Base-by-base conservation (phyloP, 1,140 invertebrate genomes). In the Parapsyche elsis region DNA sequence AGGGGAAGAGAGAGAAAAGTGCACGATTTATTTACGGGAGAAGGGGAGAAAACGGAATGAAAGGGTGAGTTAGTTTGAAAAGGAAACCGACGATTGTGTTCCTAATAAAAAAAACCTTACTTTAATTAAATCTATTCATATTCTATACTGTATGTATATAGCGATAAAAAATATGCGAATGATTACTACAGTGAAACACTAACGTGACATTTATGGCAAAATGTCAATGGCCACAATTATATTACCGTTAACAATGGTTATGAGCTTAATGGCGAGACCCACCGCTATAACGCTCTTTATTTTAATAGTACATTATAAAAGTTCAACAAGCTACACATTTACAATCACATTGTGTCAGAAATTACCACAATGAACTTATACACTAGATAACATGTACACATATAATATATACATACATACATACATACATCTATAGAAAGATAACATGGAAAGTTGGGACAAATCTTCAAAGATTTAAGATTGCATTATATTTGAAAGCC, bases 21-120 rank as follows among this genome's bases (percentile, higher is more conserved):
- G 45, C 24, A 57, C 75, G 59, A 77, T 64, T 44, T 57, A 77
- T 77, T 77, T 45, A 77, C 1, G 46, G 12, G 1, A 46, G 21
- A 24, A 21, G 73, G 21, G 44, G 14, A 46, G 46, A 23, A 21
- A 73, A 16, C 16, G 26, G 49, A 19, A 38, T 23, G 71, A 7
- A 7, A 4, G 30, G 30, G 30, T 7, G 30, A 38, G 30, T 38
- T 7, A 38, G 30, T 38, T 61, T 61, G 46, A 53, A 45, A 76
- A 21, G 75, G 44, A 53, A 38, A 67, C 24, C 21, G 21, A 26
- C 64, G 12, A 67, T 67, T 19, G 64, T 23, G 10, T 67, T 61
- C 30, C 30, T 38, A 38, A 38, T 38, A 38, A 38, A 38, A 38
- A 7, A 38, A 38, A 7, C 19, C 53, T 57, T n/a, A 21, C 1